phyloP scores from a whole-genome alignment of 1,140 invertebrate genomes.

The Anoplophora glabripennis region DNA sequence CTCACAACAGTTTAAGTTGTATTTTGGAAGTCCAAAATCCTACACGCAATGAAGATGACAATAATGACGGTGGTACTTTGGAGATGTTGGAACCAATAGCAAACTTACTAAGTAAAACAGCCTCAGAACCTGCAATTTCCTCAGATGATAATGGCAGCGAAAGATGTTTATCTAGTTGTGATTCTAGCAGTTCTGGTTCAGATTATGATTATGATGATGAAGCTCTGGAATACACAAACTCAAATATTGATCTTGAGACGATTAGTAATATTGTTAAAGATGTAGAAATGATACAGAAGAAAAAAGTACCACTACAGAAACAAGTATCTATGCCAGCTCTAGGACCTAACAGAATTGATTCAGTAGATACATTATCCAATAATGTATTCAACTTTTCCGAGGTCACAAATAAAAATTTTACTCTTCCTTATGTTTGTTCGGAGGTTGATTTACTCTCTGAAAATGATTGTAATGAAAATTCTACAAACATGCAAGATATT shows the following conservation, averaged over 20 bases:
- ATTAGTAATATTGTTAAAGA: constrained; percentile 56
- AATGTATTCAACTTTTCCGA: too few species aligned
- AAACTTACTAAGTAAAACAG: constrained; percentile 23
- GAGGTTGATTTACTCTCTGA: too few species aligned
- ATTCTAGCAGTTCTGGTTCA: constrained; percentile 37
- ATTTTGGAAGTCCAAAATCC: constrained; percentile 35
- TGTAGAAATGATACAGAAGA: constrained; percentile 42
- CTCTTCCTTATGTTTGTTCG: too few species aligned
- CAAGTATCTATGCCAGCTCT: constrained; percentile 33
- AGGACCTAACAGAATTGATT: constrained; percentile 22
- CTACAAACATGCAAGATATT: too few species aligned
- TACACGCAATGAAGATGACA: constrained; percentile 31
- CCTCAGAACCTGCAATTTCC: constrained; percentile 17
- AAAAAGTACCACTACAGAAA: constrained; percentile 21
- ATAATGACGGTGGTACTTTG: constrained; percentile 6
- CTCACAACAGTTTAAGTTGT: constrained; percentile 56
- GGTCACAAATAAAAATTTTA: too few species aligned
- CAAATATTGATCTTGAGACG: constrained; percentile 37
- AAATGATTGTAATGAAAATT: too few species aligned
- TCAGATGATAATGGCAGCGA: constrained; percentile 17
- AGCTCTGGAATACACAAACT: constrained; percentile 5
- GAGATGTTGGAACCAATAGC: constrained; percentile 25
- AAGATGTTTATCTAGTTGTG: constrained; percentile 25
- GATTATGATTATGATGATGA: constrained; percentile 23
- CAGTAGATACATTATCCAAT: constrained; percentile 6